These are phyloP conservation scores for Glaucidium brasilianum DNA, from an alignment of 2,113 vertebrate genomes.

Conservation along the genomic window DNA sequence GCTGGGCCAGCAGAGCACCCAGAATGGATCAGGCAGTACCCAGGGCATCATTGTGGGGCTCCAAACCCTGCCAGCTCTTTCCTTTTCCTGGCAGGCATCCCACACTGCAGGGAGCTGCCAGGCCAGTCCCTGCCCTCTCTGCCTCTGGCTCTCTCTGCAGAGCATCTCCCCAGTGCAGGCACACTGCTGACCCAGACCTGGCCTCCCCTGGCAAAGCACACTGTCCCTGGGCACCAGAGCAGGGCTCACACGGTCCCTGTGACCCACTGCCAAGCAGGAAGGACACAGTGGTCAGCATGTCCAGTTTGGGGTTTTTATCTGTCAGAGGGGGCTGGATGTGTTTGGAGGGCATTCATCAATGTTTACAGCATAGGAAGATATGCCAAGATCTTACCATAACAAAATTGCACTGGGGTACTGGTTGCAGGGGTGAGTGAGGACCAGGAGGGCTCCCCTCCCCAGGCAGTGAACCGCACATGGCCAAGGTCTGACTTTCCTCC, in stretches of 20 bases:
- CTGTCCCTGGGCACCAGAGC: background rate
- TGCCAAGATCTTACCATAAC: background rate
- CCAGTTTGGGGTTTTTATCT: background rate
- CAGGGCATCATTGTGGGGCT: background rate
- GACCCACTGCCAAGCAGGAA: background rate
- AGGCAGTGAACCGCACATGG: too few species aligned
- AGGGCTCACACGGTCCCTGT: accelerated
- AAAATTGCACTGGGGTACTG: background rate
- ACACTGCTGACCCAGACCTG: background rate
- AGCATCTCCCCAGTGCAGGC: background rate
- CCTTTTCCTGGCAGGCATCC: background rate
- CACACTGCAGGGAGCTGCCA: background rate
- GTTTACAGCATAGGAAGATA: background rate
- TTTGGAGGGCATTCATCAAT: background rate
- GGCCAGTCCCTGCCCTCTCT: background rate
- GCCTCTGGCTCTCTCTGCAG: accelerated
- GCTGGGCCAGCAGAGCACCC: background rate
- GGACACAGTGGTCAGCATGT: background rate
- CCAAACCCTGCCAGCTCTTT: background rate
- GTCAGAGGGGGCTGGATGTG: too few species aligned
- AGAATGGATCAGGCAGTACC: background rate
- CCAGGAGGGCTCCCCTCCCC: background rate
- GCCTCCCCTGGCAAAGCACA: background rate
- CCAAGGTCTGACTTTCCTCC: background rate
- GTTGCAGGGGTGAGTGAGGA: background rate